Percentiles rank a stretch among this genome's conserved stretches.
Conservation (phyloP, 2,888 invertebrate species). For the Cheilosia scutellata region DNA sequence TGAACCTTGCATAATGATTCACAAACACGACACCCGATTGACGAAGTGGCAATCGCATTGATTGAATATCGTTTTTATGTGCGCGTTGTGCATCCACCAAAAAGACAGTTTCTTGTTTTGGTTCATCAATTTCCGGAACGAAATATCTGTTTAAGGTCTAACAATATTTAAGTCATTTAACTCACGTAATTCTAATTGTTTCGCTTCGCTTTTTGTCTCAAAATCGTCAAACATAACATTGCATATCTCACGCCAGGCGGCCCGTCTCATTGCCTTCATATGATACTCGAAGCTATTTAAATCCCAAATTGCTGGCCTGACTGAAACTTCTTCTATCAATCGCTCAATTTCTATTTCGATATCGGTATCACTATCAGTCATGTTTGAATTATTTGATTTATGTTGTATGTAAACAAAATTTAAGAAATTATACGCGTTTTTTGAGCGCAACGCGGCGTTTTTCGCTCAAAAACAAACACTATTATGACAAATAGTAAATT, state of each 20-base stretch:
- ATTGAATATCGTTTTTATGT: no score
- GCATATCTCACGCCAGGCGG: constrained; percentile 10
- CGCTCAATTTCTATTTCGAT: no score
- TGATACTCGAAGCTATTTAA: background rate
- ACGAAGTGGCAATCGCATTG: no score
- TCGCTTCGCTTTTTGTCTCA: background rate
- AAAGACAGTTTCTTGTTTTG: background rate
- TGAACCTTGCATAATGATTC: no score
- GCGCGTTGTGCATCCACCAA: no score
- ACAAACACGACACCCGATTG: no score
- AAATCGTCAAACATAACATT: background rate
- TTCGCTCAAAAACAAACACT: background rate
- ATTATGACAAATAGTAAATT: no score
- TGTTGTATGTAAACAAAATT: no score
- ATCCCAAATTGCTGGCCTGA: constrained; percentile 4
- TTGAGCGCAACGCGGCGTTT: background rate
- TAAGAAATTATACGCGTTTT: background rate
- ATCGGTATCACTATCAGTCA: no score
- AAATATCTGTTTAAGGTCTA: background rate
- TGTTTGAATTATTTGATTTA: no score
- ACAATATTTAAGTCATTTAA: background rate
- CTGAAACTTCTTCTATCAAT: constrained; percentile 14
- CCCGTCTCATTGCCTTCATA: background rate
- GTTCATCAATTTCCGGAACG: background rate
- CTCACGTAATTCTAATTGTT: constrained; percentile 13